Evolutionary conservation across 2,888 invertebrate genomes (phyloP).

Genomic region (Agrilus mali): DNA sequence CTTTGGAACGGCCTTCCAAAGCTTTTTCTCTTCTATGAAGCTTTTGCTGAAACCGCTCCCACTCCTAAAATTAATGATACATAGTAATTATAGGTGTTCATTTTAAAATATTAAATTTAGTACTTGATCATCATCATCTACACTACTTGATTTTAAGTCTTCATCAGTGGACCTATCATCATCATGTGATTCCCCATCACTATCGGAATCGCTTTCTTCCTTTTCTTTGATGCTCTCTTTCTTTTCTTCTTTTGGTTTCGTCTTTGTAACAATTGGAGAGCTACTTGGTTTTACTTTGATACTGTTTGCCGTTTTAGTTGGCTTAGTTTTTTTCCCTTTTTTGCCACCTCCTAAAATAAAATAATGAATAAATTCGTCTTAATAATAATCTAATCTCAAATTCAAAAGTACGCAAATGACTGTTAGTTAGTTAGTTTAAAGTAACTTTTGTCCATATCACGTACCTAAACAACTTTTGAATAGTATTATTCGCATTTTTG

Average conservation of each 20-base stretch:
- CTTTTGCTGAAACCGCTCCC: conserved; percentile 87
- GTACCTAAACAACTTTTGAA: too few relatives aligned
- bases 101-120: background rate
- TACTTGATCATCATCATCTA: conserved; percentile 34
- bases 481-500: too few relatives aligned
- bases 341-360: conserved; percentile 31
- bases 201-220: conserved; percentile 35
- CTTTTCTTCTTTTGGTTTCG: conserved; percentile 18
- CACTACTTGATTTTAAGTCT: conserved; percentile 26
- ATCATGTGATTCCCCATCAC: conserved; percentile 31
- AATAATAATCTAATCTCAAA: background rate
- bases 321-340: conserved; percentile 43
- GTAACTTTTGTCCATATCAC: too few relatives aligned
- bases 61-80: conserved; percentile 45
- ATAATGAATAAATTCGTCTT: background rate
- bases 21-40: conserved; percentile 74
- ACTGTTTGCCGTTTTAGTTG: conserved; percentile 29
- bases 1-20: conserved; percentile 84
- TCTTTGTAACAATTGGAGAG: conserved; percentile 16
- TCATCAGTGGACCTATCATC: conserved; percentile 31
- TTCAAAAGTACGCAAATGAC: too few relatives aligned
- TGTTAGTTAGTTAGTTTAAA: too few relatives aligned
- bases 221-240: conserved; percentile 19
- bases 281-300: conserved; percentile 18
- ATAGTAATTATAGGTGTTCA: background rate